Evolutionary conservation across 2,888 invertebrate species (phyloP), one percentile per base, ranked within the genome.

Genomic region (Patella depressa): DNA sequence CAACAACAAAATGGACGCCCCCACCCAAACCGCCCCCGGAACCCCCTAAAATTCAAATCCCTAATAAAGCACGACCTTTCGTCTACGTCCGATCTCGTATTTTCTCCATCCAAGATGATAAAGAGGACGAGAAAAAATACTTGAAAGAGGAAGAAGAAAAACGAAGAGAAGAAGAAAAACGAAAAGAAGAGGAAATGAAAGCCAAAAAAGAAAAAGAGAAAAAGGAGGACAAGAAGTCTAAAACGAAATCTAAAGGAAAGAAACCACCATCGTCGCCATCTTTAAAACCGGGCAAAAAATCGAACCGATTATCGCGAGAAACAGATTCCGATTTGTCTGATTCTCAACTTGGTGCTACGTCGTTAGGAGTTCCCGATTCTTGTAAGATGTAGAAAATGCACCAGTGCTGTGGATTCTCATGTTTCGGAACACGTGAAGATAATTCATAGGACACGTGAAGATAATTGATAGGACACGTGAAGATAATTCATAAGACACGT

Each of bases 41-140:
- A 71, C 65, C 78, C 12, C 81, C 81, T 0, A 85, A 86, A 72
- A 65, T 80, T 5, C 77, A 73, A 3, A 77, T 79, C 70, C 78
- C 80, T 11, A 82, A 81, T 69, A 89, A 87, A 73, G 79, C 86
- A 9, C 83, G 85, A 74, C 85, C 88, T 29, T 89, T 87, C 79
- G 89, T 89, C 1, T 88, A 88, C 75, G 84, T 89, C 73, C 82
- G 87, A 34, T 86, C 86, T 73, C 78, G 88, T 15, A 85, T 88
- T 69, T 85, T 89, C 45, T 85, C 89, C 57, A 89, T 88, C 9
- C 87, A 89, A 77, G 85, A 87, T 57, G 86, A 86, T 55, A 84
- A 82, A 59, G 86, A 83, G 45, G 84, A 85, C 29, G 80, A 81
- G 12, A 80, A 80, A 76, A 72, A 65, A 65, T 65, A 65, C 24